Conservation (phyloP, 53 echinoderm and acorn worm genomes). For the Luidia sarsii region DNA sequence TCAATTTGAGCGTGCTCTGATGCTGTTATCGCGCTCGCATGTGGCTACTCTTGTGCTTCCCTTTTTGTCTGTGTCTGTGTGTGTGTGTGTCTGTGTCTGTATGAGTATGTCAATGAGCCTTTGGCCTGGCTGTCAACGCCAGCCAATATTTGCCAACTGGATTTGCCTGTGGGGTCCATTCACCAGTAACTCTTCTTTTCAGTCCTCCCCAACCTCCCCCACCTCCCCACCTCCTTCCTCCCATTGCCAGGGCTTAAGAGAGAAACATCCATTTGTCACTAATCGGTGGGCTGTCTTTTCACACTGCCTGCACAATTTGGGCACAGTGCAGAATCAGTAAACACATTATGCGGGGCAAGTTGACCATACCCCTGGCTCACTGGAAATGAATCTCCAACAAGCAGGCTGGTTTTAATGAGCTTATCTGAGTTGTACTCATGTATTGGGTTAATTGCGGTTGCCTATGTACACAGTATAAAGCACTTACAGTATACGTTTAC, state of each 20-base stretch:
- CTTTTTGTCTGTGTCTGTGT: too few species aligned
- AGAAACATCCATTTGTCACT: slow-evolving; percentile 44
- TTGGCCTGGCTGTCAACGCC: slow-evolving; percentile 2
- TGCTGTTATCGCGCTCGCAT: slow-evolving; percentile 7
- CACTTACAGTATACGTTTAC: too few species aligned
- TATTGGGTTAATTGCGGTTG: too few species aligned
- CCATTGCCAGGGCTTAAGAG: neutral
- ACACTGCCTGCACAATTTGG: slow-evolving; percentile 5
- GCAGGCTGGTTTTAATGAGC: too few species aligned
- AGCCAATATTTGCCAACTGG: slow-evolving; percentile 16
- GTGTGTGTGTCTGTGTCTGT: too few species aligned
- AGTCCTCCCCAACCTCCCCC: neutral
- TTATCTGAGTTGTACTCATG: too few species aligned
- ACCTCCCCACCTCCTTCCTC: too few species aligned
- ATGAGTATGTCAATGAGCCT: too few species aligned
- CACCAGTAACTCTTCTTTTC: neutral
- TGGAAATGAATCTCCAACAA: too few species aligned
- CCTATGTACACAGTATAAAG: too few species aligned
- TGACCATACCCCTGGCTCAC: too few species aligned
- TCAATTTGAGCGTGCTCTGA: slow-evolving; percentile 21
- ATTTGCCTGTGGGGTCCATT: slow-evolving; percentile 7
- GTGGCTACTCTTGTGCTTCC: too few species aligned
- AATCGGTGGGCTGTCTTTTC: slow-evolving; percentile 42
- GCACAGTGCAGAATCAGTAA: slow-evolving; percentile 25
- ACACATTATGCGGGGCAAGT: neutral